These are phyloP conservation scores for Maniola hyperantus DNA, from an alignment of 2,888 invertebrate genomes.

Conservation along the genomic window DNA sequence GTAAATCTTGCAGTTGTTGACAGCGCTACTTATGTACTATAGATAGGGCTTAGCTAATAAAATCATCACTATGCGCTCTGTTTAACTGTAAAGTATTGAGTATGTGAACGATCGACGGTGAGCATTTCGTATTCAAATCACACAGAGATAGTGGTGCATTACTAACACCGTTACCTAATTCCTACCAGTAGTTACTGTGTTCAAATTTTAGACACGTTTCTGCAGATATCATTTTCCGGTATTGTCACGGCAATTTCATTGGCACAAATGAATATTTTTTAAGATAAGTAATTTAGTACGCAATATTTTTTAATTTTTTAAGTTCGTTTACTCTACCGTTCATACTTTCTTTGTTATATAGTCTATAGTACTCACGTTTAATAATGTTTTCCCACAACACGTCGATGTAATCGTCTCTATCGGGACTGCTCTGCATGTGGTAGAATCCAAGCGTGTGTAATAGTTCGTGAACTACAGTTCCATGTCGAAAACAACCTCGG, in stretches of 20 bases:
- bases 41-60: no score
- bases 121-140: conserved; percentile 35
- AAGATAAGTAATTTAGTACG: neutral
- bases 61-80: neutral
- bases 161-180: conserved; percentile 40
- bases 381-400: conserved; percentile 88
- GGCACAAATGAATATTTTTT: neutral
- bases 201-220: neutral
- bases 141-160: conserved; percentile 33
- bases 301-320: neutral
- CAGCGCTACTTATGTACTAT: no score
- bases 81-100: neutral
- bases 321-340: neutral
- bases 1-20: no score
- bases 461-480: conserved; percentile 90
- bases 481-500: conserved; percentile 83
- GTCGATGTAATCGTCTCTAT: conserved; percentile 89
- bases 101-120: neutral
- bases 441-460: conserved; percentile 91
- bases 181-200: neutral
- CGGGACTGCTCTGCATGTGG: conserved; percentile 91
- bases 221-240: conserved; percentile 5
- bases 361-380: conserved; percentile 73
- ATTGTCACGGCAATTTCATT: conserved; percentile 9
- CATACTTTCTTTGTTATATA: neutral